These are phyloP conservation scores for Micrasema minimum DNA, from an alignment of 1,140 invertebrate species.

Conservation along the genomic window DNA sequence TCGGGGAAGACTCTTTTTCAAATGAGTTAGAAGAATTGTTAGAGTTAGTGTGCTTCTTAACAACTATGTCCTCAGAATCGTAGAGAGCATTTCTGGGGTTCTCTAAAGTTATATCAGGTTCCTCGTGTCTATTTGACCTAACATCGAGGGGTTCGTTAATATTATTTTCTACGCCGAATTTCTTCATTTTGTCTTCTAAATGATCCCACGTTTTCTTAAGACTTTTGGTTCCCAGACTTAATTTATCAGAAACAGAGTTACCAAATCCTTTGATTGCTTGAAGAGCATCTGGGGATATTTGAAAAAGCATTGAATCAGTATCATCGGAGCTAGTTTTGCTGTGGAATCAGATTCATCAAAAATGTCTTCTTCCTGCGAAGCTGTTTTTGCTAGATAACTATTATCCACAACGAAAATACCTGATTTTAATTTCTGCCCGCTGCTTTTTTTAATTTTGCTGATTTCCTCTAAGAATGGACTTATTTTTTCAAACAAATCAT, in stretches of 20 bases:
- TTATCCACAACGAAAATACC: constrained; percentile 68
- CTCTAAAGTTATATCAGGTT: constrained; percentile 34
- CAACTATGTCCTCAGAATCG: constrained; percentile 25
- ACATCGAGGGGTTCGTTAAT: constrained; percentile 49
- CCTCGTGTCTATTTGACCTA: constrained; percentile 22
- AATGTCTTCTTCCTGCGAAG: constrained; percentile 54
- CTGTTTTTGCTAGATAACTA: constrained; percentile 60
- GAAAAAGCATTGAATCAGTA: constrained; percentile 58
- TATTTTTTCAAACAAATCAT: constrained; percentile 49
- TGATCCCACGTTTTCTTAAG: constrained; percentile 65
- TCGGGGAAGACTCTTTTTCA: constrained; percentile 51
- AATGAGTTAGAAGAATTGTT: constrained; percentile 50
- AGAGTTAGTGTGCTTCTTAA: constrained; percentile 59
- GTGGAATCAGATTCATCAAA: constrained; percentile 46
- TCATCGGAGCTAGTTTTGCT: constrained; percentile 52
- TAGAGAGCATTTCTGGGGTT: constrained; percentile 26
- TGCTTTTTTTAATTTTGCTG: constrained; percentile 59
- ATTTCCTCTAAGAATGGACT: constrained; percentile 61
- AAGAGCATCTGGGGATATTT: constrained; percentile 60
- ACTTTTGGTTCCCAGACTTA: constrained; percentile 64
- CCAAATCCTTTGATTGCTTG: constrained; percentile 67
- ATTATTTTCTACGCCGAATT: constrained; percentile 46
- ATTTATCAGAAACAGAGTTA: constrained; percentile 63
- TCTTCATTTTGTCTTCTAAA: constrained; percentile 51
- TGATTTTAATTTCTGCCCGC: constrained; percentile 63